These are phyloP conservation scores for Aphelocoma californica DNA, from an alignment of 2,797 vertebrate genomes.

Conservation along the genomic window DNA sequence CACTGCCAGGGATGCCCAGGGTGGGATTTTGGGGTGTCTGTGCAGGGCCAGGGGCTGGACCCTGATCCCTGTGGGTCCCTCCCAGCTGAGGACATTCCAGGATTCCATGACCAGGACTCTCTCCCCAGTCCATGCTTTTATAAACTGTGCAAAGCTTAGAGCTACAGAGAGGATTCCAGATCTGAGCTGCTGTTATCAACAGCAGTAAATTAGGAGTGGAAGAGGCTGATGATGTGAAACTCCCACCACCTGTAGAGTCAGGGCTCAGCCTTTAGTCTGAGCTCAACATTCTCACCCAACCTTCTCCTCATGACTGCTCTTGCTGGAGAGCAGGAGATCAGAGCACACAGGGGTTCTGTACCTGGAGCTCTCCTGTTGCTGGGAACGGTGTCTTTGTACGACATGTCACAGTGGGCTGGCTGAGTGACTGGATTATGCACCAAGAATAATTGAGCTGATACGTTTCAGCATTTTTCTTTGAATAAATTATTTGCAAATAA, in stretches of 20 bases:
- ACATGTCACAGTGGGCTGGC: not conserved
- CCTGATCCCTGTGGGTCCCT: too few species aligned
- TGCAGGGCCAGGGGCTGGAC: not conserved
- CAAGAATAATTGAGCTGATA: slow-evolving; percentile 41
- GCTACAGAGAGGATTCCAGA: too few species aligned
- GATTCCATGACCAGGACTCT: not conserved
- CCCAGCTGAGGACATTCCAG: not conserved
- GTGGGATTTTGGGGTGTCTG: not conserved
- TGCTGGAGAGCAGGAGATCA: not conserved
- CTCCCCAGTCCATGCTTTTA: not conserved
- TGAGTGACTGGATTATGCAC: not conserved
- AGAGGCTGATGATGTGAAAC: accelerated
- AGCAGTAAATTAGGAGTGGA: not conserved
- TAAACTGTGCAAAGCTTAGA: not conserved
- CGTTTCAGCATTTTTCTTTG: slow-evolving; percentile 51
- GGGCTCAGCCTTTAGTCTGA: not conserved
- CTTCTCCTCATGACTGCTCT: accelerated
- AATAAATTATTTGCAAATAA: slow-evolving; percentile 71
- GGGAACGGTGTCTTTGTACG: not conserved
- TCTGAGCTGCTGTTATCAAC: accelerated
- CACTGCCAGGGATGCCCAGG: not conserved
- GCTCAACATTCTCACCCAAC: not conserved
- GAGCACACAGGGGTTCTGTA: not conserved
- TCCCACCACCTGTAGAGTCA: accelerated
- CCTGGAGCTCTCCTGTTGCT: not conserved